A percentile compares a stretch with the other conserved stretches of the same genome.
phyloP scores from a whole-genome alignment of 2,797 vertebrate species.

The Pampus argenteus region DNA sequence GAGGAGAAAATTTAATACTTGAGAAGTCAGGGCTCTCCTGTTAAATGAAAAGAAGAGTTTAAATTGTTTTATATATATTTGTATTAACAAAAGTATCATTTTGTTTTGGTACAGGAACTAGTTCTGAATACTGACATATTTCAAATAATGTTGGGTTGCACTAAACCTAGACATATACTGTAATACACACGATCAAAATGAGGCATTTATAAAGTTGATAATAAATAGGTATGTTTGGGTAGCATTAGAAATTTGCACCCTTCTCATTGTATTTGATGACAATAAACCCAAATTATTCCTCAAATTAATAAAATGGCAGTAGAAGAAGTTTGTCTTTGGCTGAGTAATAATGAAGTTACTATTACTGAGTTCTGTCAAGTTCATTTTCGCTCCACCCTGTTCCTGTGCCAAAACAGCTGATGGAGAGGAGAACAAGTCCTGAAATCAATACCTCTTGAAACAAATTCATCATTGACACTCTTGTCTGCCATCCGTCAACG shows the following conservation, averaged over 20 bases:
- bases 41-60: no score
- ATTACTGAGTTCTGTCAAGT: conserved; percentile 21
- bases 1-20: no score
- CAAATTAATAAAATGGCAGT: conserved; percentile 1
- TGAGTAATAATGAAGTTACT: conserved; percentile 11
- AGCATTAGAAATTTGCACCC: background rate
- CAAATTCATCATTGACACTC: conserved; percentile 40
- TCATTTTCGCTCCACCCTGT: conserved; percentile 30
- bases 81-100: no score
- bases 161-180: background rate
- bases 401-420: conserved; percentile 37
- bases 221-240: background rate
- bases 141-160: background rate
- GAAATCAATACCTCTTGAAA: conserved; percentile 70
- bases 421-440: conserved; percentile 22
- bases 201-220: background rate
- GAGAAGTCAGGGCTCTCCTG: no score
- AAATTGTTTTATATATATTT: no score
- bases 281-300: background rate
- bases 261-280: background rate
- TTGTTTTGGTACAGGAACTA: no score
- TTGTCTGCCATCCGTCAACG: conserved; percentile 49
- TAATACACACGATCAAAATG: background rate
- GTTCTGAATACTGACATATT: no score
- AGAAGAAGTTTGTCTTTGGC: background rate